Conservation (phyloP, 2,113 vertebrate genomes). For the Phrynosoma platyrhinos region DNA sequence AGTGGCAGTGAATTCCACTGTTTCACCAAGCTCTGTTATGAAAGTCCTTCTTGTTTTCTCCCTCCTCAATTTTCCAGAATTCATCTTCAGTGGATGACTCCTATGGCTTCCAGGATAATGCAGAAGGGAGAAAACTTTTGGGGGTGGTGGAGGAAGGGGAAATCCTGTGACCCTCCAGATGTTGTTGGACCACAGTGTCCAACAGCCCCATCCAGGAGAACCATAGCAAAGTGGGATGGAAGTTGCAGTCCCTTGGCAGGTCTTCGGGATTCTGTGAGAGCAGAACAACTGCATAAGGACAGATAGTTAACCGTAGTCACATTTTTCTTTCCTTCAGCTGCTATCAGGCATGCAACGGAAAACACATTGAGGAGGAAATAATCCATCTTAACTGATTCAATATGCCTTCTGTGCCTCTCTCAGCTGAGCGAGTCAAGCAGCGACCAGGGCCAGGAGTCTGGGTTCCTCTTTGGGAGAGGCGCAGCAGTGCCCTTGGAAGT, state of each 20-base stretch:
- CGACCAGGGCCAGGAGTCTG: accelerated
- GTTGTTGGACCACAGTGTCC: too few species aligned
- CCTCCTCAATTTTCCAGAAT: too few species aligned
- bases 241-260: background rate
- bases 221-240: background rate
- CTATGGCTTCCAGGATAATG: too few species aligned
- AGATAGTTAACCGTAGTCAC: too few species aligned
- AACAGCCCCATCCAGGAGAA: too few species aligned
- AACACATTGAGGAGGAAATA: background rate
- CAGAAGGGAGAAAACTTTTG: background rate
- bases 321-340: background rate
- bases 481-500: background rate
- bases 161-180: background rate
- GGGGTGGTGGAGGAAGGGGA: too few species aligned
- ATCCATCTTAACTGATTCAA: background rate
- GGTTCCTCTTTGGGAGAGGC: background rate
- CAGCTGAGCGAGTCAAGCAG: background rate
- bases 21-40: too few species aligned
- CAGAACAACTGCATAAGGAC: too few species aligned
- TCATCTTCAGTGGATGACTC: too few species aligned
- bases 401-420: background rate
- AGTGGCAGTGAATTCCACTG: too few species aligned
- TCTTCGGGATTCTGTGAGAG: too few species aligned
- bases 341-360: background rate
- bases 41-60: too few species aligned